Conservation (phyloP, 2,888 invertebrate genomes). For the Rosalia funebris region DNA sequence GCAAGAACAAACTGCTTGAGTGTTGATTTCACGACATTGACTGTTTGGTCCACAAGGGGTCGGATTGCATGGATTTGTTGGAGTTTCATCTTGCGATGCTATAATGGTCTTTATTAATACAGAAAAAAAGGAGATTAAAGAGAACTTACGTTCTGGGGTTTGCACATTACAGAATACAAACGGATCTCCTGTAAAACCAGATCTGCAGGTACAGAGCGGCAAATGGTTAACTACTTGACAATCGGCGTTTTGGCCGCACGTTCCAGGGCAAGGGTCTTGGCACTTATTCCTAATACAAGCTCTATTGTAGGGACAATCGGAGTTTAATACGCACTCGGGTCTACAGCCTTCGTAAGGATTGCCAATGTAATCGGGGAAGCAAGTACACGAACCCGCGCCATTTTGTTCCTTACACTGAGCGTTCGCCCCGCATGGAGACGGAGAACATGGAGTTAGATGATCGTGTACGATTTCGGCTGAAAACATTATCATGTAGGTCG, state of each 20-base stretch:
- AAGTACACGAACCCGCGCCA: slow-evolving; percentile 76
- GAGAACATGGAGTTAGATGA: slow-evolving; percentile 71
- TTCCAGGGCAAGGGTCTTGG: slow-evolving; percentile 81
- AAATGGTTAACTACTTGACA: slow-evolving; percentile 81
- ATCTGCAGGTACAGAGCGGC: slow-evolving; percentile 75
- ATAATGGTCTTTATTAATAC: no score
- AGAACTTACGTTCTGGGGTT: slow-evolving; percentile 51
- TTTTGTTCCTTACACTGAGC: slow-evolving; percentile 76
- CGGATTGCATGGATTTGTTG: slow-evolving; percentile 63
- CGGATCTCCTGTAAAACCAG: slow-evolving; percentile 73
- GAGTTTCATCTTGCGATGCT: slow-evolving; percentile 64
- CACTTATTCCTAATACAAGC: slow-evolving; percentile 80
- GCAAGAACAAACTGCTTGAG: slow-evolving; percentile 81
- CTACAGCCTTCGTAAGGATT: slow-evolving; percentile 82
- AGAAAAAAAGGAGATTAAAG: slow-evolving; percentile 2
- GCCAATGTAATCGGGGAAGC: slow-evolving; percentile 77
- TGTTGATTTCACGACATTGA: slow-evolving; percentile 75
- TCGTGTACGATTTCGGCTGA: slow-evolving; percentile 72
- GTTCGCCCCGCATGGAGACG: slow-evolving; percentile 83
- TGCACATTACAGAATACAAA: slow-evolving; percentile 51
- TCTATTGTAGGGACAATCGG: slow-evolving; percentile 76
- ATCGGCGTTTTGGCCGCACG: slow-evolving; percentile 78
- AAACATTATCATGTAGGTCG: no score
- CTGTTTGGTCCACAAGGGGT: slow-evolving; percentile 83
- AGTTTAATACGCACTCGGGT: slow-evolving; percentile 78